Base-by-base conservation (phyloP, 2,113 vertebrate genomes). In the Ictalurus punctatus region DNA sequence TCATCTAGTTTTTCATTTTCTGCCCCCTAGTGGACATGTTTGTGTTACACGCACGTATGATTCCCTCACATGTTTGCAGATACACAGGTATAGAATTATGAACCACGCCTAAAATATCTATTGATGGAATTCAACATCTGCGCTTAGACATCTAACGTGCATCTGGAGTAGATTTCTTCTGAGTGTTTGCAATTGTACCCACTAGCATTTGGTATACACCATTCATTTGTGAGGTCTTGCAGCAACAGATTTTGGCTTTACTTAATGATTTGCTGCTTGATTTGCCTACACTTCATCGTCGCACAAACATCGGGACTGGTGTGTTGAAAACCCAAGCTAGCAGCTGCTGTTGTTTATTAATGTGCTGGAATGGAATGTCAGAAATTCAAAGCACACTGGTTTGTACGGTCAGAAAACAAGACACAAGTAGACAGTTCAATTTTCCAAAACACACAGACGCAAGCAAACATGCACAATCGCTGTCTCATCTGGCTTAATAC, bases 301-400 rank as follows among this genome's bases (percentile, higher is more conserved):
- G 6, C 12, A n/a, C 16, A 78, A 65, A 25, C 21, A 86, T 14
- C 14, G 4, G 23, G 44, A 69, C 40, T 4, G 63, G 40, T 19
- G 12, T 25, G 34, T 65, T 27, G 30, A 65, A 83, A 67, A 69
- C 54, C 63, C 37, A n/a, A 85, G 16, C 83, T 30, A 71, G 83
- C 83, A 85, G 63, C 63, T 69, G 25, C 63, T 71, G 44, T 61
- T 69, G 65, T 78, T 86, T 78, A 61, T 40, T 86, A 34, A 59
- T 74, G 30, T 17, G 44, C 25, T 34, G 1, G 6, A 71, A 44
- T 40, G n/a, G 59, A 67, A n/a, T 44, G 44, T 67, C 21, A 63
- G 65, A 14, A 76, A 37, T 65, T 84, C 23, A 86, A 40, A 76
- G 23, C 10, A 8, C 34, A 19, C 52, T 59, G 84, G 40, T 25